Evolutionary conservation across 2,888 invertebrate genomes (phyloP), one percentile per base, ranked within the genome.

Genomic region (Malthinus seriepunctatus): DNA sequence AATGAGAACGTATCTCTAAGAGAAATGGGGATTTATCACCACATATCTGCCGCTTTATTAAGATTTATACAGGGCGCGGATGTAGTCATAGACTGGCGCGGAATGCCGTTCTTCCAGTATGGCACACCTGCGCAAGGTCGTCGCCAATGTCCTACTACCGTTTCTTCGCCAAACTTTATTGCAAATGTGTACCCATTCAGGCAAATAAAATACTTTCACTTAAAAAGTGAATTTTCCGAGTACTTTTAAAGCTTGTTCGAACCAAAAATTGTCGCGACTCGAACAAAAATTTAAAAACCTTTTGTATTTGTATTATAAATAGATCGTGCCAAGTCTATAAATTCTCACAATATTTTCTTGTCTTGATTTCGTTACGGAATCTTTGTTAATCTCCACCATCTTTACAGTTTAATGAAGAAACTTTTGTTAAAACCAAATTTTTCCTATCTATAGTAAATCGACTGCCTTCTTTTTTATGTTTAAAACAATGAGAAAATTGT

Each of bases 11-110:
- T 78, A 80, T 79, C 76, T 78, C 76, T 70, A 66, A 69, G 72
- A 70, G 76, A 79, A 79, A 80, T 79, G 77, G 78, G 78, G 74
- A 80, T 80, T 80, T 79, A 80, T 80, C 76, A 76, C 78, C 77
- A 75, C 75, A 77, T 76, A 77, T 78, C 75, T 76, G 75, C 74
- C 72, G 76, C 71, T 77, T 78, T 78, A 79, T 79, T 78, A 79
- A 78, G 79, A 79, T 79, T 79, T 79, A 79, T 79, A 76, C 74
- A 72, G 73, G 72, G 71, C 69, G 71, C 67, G 68, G 68, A 54
- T 58, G 62, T 60, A 60, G 58, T 63, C 63, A 62, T 52, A 59
- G 62, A 53, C 60, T 62, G 63, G 56, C 63, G 64, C 63, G 68
- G 71, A 68, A 71, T 70, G 69, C 61, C 59, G 69, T 66, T 63